A percentile compares a stretch with the other conserved stretches of the same genome.
Conservation (phyloP, 2,888 invertebrate genomes). For the Trypoxylon attenuatum region DNA sequence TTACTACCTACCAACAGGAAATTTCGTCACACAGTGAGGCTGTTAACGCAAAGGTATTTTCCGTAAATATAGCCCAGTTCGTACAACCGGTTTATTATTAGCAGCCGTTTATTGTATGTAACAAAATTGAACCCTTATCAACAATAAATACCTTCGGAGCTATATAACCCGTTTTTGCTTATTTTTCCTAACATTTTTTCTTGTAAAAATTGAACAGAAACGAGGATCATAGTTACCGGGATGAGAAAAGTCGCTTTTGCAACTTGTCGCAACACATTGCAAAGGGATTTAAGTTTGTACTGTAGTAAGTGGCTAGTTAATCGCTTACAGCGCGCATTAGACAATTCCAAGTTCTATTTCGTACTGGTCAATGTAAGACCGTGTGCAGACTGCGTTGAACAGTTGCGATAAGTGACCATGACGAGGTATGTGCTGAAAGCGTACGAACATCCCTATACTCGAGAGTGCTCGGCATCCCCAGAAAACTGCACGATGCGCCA, state of each 20-base stretch:
- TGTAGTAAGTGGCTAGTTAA: slow-evolving; percentile 5
- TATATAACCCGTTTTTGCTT: too few species aligned
- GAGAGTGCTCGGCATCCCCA: slow-evolving; percentile 13
- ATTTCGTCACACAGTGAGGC: background rate
- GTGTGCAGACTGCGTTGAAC: slow-evolving; percentile 12
- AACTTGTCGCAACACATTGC: too few species aligned
- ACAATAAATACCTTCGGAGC: too few species aligned
- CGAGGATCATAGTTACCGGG: too few species aligned
- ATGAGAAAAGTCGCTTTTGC: too few species aligned
- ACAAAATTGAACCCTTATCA: background rate
- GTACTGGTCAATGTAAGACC: slow-evolving; percentile 4
- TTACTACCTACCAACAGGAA: background rate
- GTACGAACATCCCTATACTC: slow-evolving; percentile 58
- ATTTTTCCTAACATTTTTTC: too few species aligned
- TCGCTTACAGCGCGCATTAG: slow-evolving; percentile 9
- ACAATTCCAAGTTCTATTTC: slow-evolving; percentile 11
- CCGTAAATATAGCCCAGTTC: background rate
- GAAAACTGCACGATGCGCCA: background rate
- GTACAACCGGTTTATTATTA: background rate
- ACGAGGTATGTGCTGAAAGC: slow-evolving; percentile 72
- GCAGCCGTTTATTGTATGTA: background rate
- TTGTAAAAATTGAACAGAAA: too few species aligned
- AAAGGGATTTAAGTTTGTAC: too few species aligned
- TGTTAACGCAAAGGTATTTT: background rate
- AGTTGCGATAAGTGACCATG: slow-evolving; percentile 65